Conservation (phyloP, 2,888 invertebrate genomes). For the Athalia circularis region DNA sequence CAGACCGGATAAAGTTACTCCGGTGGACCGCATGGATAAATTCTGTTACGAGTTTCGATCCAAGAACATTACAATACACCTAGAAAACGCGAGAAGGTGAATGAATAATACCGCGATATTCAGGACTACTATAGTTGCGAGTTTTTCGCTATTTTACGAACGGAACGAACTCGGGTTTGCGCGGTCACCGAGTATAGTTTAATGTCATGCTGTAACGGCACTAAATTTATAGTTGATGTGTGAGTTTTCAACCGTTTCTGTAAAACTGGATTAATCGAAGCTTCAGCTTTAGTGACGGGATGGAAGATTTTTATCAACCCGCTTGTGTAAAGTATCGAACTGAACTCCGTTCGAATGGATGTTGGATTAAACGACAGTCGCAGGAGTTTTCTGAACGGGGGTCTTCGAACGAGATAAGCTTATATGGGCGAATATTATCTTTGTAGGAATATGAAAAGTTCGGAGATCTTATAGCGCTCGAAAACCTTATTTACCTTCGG, state of each 20-base stretch:
- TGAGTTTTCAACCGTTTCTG: slow-evolving; percentile 22
- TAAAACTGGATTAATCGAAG: slow-evolving; percentile 39
- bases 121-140: neutral
- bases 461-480: slow-evolving; percentile 6
- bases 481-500: neutral
- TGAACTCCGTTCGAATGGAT: slow-evolving; percentile 32
- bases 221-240: slow-evolving; percentile 7
- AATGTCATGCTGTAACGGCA: neutral
- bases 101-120: neutral
- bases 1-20: slow-evolving; percentile 47
- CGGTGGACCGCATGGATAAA: slow-evolving; percentile 39
- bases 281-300: slow-evolving; percentile 9
- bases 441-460: neutral
- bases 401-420: slow-evolving; percentile 23
- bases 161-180: neutral
- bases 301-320: slow-evolving; percentile 37
- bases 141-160: neutral
- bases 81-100: slow-evolving; percentile 5
- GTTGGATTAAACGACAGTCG: slow-evolving; percentile 35
- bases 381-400: slow-evolving; percentile 15
- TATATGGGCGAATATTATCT: slow-evolving; percentile 4
- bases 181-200: neutral
- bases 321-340: slow-evolving; percentile 25
- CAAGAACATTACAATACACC: slow-evolving; percentile 37
- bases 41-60: slow-evolving; percentile 42